These are phyloP conservation scores for Corythaeola cristata DNA, from an alignment of 2,113 vertebrate species.

Conservation along the genomic window DNA sequence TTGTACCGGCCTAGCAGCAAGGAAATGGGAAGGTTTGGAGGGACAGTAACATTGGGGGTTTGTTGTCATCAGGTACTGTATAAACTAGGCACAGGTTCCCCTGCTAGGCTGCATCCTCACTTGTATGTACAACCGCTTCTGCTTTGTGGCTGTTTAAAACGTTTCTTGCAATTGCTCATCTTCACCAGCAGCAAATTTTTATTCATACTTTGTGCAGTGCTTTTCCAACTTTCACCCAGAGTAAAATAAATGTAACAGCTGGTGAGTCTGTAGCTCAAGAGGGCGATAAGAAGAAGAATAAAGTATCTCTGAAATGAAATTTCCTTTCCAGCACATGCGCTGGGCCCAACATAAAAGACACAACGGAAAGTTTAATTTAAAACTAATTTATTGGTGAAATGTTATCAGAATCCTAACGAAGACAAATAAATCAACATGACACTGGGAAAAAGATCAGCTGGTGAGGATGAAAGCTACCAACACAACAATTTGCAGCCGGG, in stretches of 20 bases:
- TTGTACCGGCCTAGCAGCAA: not conserved
- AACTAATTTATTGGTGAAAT: conserved; percentile 55
- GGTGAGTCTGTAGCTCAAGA: not conserved
- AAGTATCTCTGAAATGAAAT: conserved; percentile 50
- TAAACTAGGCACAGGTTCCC: not conserved
- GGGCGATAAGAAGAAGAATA: conserved; percentile 37
- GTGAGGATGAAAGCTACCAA: conserved; percentile 13
- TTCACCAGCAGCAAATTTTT: conserved; percentile 8
- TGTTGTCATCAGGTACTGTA: not conserved
- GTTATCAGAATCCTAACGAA: conserved; percentile 16
- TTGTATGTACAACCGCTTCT: not conserved
- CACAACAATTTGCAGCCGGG: not conserved
- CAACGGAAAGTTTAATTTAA: conserved; percentile 40
- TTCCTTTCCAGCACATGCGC: conserved; percentile 24
- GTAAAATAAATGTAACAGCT: conserved; percentile 39
- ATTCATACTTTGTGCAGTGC: not conserved
- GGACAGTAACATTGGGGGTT: fast-evolving
- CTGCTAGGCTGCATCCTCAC: not conserved
- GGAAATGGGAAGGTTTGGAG: not conserved
- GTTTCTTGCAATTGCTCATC: not conserved
- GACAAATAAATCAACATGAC: conserved; percentile 49
- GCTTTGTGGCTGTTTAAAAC: not conserved
- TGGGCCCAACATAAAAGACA: conserved; percentile 19
- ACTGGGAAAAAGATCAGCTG: conserved; percentile 45
- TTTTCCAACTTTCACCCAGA: conserved; percentile 25